Evolutionary conservation across 2,888 invertebrate species (phyloP).

Genomic region (Ochropleura leucogaster): DNA sequence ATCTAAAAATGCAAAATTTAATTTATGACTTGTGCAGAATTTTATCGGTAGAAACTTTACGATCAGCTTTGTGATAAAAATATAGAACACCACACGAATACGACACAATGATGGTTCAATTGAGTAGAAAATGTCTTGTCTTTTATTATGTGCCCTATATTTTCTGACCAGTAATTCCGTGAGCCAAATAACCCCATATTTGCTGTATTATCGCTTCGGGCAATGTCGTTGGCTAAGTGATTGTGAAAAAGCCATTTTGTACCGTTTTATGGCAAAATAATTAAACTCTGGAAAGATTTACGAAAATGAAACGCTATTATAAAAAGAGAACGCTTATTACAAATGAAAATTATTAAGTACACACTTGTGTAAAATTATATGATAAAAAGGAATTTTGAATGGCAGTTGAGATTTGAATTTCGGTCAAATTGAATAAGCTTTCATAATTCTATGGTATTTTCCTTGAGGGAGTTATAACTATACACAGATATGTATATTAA

Average conservation of each 20-base stretch:
- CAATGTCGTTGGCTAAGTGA: conserved; percentile 60
- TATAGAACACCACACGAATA: conserved; percentile 39
- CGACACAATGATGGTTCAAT: conserved; percentile 52
- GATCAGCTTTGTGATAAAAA: conserved; percentile 13
- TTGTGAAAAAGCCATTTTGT: conserved; percentile 56
- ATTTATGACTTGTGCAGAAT: background rate
- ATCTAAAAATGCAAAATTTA: background rate
- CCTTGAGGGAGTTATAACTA: background rate
- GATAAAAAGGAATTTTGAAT: background rate
- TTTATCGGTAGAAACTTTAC: background rate
- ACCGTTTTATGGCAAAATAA: conserved; percentile 42
- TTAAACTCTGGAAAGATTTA: conserved; percentile 37
- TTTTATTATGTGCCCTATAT: conserved; percentile 76
- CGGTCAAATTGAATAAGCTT: background rate
- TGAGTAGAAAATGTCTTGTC: conserved; percentile 60
- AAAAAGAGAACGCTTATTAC: conserved; percentile 6
- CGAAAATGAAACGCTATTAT: conserved; percentile 5
- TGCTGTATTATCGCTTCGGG: conserved; percentile 65
- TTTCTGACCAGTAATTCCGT: conserved; percentile 76
- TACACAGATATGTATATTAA: too few species aligned
- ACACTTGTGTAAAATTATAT: conserved; percentile 3
- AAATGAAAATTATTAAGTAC: conserved; percentile 6
- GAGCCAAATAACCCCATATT: conserved; percentile 74
- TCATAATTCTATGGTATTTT: background rate
- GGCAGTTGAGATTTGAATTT: background rate